Evolutionary conservation across 2,888 invertebrate species (phyloP), one percentile per base, ranked within the genome.

Genomic region (Antheraea assamensis): DNA sequence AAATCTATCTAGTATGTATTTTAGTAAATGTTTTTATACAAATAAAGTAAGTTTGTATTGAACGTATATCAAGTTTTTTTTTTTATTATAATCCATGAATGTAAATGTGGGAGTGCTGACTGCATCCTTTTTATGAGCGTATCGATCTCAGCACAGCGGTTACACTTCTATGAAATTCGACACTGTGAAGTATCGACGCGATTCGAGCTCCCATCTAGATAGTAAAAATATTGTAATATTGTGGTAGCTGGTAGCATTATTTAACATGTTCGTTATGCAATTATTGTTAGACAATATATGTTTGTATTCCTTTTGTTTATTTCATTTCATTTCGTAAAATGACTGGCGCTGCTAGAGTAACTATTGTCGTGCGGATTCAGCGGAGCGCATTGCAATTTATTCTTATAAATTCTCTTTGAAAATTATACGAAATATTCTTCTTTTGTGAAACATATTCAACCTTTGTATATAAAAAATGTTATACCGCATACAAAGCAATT

Each of bases 261-360:
- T 58, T 7, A 17, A 17, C 30, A 27, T 21, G 0, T 64, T 64
- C 30, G 5, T 27, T 17, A 64, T 64, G 27, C 15, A 64, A 30
- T 64, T 17, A 64, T 17, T 27, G 27, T 64, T 30, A 85, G 86
- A 91, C 90, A 92, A 92, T 91, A 91, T 89, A 88, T 91, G 10
- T 92, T 91, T 88, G 90, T 87, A 85, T 85, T 86, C 87, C 87
- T 58, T 58, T 89, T 91, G 89, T 91, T 91, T 89, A 88, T 85
- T 88, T 87, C 87, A 88, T 88, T 88, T 86, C 79, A 80, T 85
- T 81, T 80, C 83, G 83, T 85, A 85, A 83, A 82, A 80, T 79
- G 73, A 31, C 70, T 58, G 49, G 19, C 70, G 47, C 55, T 47
- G 70, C n/a, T 52, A 1, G 24, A 35, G 55, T 19, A 42, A 70